Conservation (phyloP, 2,888 invertebrate genomes). For the Phortica okadai region DNA sequence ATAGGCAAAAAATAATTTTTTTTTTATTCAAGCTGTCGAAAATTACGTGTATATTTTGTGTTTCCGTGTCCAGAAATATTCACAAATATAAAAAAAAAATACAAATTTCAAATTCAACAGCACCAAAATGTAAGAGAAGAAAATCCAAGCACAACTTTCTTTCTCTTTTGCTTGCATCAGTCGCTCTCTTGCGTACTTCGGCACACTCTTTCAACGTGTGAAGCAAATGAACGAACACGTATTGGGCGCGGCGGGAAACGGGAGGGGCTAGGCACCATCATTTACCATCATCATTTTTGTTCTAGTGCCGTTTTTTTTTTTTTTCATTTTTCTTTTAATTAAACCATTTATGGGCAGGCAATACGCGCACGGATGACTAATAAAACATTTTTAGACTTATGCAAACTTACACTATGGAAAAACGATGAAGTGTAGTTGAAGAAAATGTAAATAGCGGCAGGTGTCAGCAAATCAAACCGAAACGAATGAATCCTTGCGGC, state of each 20-base stretch:
- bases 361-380: slow-evolving; percentile 5
- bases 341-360: slow-evolving; percentile 24
- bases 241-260: slow-evolving; percentile 6
- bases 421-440: background rate
- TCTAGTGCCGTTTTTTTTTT: background rate
- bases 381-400: slow-evolving; percentile 2
- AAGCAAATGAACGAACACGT: background rate
- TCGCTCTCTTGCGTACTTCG: background rate
- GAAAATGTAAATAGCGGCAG: background rate
- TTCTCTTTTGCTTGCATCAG: background rate
- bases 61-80: no score
- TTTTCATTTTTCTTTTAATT: slow-evolving; percentile 11
- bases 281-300: background rate
- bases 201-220: background rate
- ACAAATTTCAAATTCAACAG: no score
- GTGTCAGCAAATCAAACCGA: background rate
- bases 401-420: slow-evolving; percentile 10
- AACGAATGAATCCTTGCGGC: background rate
- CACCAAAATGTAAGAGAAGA: no score
- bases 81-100: no score
- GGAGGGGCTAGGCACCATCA: background rate
- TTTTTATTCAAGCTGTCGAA: no score
- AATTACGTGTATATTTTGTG: no score
- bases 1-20: no score
- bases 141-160: background rate